Conservation (phyloP, 2,797 vertebrate genomes). For the Sorex maritimensis region DNA sequence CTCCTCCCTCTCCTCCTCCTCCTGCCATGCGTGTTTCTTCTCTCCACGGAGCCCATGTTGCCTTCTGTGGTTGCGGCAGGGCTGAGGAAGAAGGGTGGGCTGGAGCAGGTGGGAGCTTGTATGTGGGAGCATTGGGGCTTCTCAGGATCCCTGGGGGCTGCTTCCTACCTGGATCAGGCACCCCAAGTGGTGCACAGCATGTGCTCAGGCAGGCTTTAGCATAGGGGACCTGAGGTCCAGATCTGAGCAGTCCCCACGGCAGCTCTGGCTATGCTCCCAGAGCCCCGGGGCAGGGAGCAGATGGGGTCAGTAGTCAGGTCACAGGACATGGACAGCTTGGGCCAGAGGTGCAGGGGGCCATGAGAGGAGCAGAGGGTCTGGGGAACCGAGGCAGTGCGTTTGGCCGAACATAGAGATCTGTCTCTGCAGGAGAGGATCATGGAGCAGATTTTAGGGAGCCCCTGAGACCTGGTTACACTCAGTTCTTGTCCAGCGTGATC, state of each 20-base stretch:
- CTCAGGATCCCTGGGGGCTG: too few species aligned
- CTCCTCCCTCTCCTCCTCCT: background rate
- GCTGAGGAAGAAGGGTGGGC: too few species aligned
- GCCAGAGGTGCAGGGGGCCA: too few species aligned
- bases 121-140: too few species aligned
- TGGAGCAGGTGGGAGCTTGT: too few species aligned
- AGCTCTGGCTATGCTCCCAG: too few species aligned
- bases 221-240: too few species aligned
- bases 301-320: background rate
- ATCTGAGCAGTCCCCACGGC: background rate
- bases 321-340: too few species aligned
- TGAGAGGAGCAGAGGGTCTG: background rate
- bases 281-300: background rate
- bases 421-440: fast-evolving
- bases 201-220: background rate
- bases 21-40: background rate
- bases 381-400: background rate
- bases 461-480: background rate
- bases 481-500: too few species aligned
- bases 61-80: background rate
- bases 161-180: background rate
- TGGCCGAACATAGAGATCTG: background rate
- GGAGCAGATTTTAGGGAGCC: background rate
- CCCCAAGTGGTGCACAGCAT: background rate
- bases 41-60: background rate